Conservation (phyloP, 2,797 vertebrate genomes). For the Pseudocheirus occidentalis region DNA sequence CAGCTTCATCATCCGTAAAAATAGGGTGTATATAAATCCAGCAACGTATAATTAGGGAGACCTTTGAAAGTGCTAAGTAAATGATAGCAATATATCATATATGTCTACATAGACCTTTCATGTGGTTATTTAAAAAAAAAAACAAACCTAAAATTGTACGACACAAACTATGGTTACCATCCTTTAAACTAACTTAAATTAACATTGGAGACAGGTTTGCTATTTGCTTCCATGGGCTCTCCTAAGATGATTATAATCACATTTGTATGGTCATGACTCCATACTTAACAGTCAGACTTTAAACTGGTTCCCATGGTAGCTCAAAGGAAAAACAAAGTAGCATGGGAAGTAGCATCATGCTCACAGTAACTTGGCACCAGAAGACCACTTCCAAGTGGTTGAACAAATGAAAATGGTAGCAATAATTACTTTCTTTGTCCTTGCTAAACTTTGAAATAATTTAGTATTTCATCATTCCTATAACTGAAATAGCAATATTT, state of each 20-base stretch:
- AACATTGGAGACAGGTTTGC: not conserved
- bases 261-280: not conserved
- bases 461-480: not conserved
- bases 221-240: not conserved
- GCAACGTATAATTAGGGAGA: not conserved
- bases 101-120: not conserved
- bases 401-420: not conserved
- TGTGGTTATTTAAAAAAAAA: not conserved
- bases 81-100: not conserved
- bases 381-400: not conserved
- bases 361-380: not conserved
- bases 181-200: not conserved
- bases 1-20: not conserved
- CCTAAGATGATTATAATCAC: not conserved
- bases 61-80: not conserved
- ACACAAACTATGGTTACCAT: not conserved
- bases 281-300: not conserved
- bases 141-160: not conserved
- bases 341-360: not conserved
- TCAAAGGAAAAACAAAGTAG: not conserved
- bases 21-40: not conserved
- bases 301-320: not conserved
- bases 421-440: not conserved
- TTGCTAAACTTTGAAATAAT: not conserved
- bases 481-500: not conserved